phyloP scores from a whole-genome alignment of 2,113 vertebrate genomes.

The Dasyornis broadbenti region DNA sequence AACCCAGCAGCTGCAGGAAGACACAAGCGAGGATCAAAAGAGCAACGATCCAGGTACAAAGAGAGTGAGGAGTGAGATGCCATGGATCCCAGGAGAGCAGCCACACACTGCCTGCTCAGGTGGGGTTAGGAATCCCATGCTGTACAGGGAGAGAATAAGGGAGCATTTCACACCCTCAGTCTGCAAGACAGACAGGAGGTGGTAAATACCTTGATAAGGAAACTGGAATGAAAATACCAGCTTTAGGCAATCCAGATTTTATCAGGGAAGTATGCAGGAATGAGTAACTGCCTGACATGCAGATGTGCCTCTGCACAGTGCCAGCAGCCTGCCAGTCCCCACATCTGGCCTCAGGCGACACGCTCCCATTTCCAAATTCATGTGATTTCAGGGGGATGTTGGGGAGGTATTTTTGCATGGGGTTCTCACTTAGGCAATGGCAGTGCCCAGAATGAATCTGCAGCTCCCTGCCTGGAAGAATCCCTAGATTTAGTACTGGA shows the following conservation, averaged over 20 bases:
- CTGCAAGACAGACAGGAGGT: slow-evolving; percentile 46
- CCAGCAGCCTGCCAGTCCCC: slow-evolving; percentile 37
- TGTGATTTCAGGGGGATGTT: background rate
- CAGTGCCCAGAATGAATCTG: background rate
- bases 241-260: slow-evolving; percentile 64
- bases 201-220: slow-evolving; percentile 63
- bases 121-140: background rate
- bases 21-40: background rate
- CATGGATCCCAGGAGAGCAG: background rate
- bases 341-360: background rate
- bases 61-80: background rate
- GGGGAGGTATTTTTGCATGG: background rate
- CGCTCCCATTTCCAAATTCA: background rate
- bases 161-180: background rate
- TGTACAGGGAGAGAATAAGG: background rate
- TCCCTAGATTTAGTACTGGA: background rate
- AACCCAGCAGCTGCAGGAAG: background rate
- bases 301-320: slow-evolving; percentile 33
- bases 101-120: background rate
- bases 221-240: slow-evolving; percentile 54
- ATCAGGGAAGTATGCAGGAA: slow-evolving; percentile 54
- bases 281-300: slow-evolving; percentile 52
- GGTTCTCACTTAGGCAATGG: background rate
- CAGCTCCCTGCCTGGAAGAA: background rate
- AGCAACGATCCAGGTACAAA: background rate